phyloP scores from a whole-genome alignment of 2,797 vertebrate genomes.

The Centroberyx gerrardi region DNA sequence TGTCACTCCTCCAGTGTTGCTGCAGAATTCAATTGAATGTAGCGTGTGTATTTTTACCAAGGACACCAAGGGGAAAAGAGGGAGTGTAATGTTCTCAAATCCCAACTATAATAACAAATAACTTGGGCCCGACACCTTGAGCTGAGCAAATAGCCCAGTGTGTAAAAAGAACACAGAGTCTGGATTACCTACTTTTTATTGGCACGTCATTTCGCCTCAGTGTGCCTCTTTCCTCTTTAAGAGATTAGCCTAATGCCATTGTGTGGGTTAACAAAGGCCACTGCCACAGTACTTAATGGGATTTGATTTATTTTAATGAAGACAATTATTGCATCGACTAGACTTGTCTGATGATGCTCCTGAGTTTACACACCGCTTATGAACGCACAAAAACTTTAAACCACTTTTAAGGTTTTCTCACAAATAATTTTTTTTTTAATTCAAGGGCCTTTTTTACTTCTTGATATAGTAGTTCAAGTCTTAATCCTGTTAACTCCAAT shows the following conservation, averaged over 20 bases:
- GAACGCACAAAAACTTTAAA: neutral
- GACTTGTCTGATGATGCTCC: conserved; percentile 28
- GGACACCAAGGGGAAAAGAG: too few relatives aligned
- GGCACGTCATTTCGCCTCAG: conserved; percentile 34
- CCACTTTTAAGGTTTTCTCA: too few relatives aligned
- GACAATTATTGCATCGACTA: conserved; percentile 33
- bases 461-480: neutral
- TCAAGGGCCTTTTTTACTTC: neutral
- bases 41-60: too few relatives aligned
- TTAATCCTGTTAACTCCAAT: too few relatives aligned
- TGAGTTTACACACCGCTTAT: conserved; percentile 16
- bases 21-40: too few relatives aligned
- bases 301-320: conserved; percentile 51
- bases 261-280: conserved; percentile 53
- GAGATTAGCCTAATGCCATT: conserved; percentile 67
- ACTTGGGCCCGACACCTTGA: neutral
- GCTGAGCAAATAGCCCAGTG: neutral
- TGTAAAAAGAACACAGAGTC: conserved; percentile 24
- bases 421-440: too few relatives aligned
- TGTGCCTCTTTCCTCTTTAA: conserved; percentile 50
- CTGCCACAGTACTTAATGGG: conserved; percentile 34
- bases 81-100: neutral
- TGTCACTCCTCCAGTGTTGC: too few relatives aligned
- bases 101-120: neutral
- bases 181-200: conserved; percentile 54